Evolutionary conservation across 2,113 vertebrate species (phyloP).

Genomic region (Turdus rufiventris): DNA sequence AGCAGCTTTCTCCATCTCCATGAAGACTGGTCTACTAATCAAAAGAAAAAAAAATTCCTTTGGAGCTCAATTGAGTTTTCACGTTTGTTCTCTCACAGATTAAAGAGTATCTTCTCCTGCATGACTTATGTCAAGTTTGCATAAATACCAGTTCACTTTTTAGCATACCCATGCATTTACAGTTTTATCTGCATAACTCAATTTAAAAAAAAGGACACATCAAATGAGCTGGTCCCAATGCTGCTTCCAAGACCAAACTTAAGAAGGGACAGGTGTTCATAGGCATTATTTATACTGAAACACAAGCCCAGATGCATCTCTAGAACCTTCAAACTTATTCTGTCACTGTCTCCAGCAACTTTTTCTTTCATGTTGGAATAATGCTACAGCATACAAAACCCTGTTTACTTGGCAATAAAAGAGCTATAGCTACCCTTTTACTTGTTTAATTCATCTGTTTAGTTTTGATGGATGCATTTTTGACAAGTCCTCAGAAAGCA

Average conservation of each 20-base stretch:
- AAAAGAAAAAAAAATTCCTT: background rate
- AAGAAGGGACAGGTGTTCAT: background rate
- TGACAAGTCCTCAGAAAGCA: background rate
- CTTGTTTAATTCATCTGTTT: background rate
- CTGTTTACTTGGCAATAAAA: background rate
- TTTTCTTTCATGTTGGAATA: background rate
- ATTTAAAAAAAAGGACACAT: background rate
- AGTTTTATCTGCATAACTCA: background rate
- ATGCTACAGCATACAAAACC: background rate
- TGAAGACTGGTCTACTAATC: background rate
- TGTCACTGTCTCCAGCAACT: background rate
- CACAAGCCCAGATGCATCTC: background rate
- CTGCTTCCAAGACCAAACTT: background rate
- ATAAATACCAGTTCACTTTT: slow-evolving; percentile 7
- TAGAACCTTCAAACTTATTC: background rate
- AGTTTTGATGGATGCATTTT: background rate
- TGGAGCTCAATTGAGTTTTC: background rate
- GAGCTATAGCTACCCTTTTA: background rate
- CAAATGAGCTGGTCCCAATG: background rate
- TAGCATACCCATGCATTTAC: background rate
- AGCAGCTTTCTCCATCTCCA: background rate
- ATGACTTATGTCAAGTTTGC: background rate
- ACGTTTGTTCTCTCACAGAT: background rate
- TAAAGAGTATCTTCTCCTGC: background rate
- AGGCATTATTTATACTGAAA: slow-evolving; percentile 4